Conservation (phyloP, 2,888 invertebrate species). For the Rhimphoctona megacephalus region DNA sequence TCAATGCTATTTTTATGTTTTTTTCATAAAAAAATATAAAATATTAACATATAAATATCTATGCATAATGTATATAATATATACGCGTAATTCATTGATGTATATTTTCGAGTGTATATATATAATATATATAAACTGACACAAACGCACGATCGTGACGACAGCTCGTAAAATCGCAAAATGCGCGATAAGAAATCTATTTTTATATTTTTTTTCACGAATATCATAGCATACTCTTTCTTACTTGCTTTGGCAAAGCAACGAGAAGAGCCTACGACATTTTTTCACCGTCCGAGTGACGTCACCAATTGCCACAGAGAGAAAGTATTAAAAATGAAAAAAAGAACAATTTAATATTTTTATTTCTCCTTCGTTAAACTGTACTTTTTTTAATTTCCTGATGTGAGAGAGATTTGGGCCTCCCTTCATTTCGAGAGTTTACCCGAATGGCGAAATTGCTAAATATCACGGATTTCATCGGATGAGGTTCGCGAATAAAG, state of each 20-base stretch:
- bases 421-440: not conserved
- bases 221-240: constrained; percentile 47
- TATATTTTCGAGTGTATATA: not conserved
- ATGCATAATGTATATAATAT: constrained; percentile 3
- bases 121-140: not conserved
- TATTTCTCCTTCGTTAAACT: constrained; percentile 11
- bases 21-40: constrained; percentile 4
- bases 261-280: constrained; percentile 37
- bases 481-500: not conserved
- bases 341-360: constrained; percentile 5
- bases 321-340: constrained; percentile 26
- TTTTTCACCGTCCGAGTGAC: constrained; percentile 3
- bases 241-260: constrained; percentile 12
- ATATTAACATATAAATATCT: constrained; percentile 11
- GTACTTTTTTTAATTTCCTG: constrained; percentile 2
- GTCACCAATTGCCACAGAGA: constrained; percentile 15
- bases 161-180: constrained; percentile 44
- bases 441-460: not conserved
- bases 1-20: constrained; percentile 25
- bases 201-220: constrained; percentile 48
- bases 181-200: constrained; percentile 60
- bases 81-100: not conserved
- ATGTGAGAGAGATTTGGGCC: not conserved
- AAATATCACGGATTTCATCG: constrained; percentile 14
- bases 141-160: constrained; percentile 42